Evolutionary conservation across 2,888 invertebrate genomes (phyloP), one percentile per base, ranked within the genome.

Genomic region (Eupelmus urozonus): DNA sequence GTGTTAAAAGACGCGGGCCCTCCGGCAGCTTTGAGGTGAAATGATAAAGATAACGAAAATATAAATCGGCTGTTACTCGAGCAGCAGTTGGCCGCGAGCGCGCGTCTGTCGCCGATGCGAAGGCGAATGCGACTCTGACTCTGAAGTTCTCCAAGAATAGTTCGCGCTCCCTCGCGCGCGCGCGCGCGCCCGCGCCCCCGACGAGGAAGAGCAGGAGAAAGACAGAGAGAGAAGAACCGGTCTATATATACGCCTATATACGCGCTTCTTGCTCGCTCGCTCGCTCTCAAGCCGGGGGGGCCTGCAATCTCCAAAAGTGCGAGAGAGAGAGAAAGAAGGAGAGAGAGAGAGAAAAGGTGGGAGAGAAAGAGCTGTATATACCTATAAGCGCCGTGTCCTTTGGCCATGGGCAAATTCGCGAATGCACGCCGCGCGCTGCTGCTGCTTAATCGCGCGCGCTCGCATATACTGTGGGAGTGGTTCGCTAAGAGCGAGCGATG

Each of bases 131-230:
- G 84, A 84, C 83, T 87, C 85, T 85, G 86, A 86, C 85, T 45
- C 13, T 86, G 80, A 84, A 85, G 87, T 88, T 86, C 85, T 88
- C 89, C 89, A 86, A 89, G 89, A 89, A 89, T 89, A 89, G 89
- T 88, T 83, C 81, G 84, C 83, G 84, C 57, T 74, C 80, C 74
- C 70, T 72, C 83, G 84, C 84, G 82, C 82, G 82, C 84, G n/a
- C n/a, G n/a, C n/a, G n/a, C n/a, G n/a, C n/a, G n/a, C n/a, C n/a
- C 84, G 82, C 82, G 83, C 84, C 84, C 84, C 81, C 78, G 81
- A 78, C 78, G 81, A 78, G 69, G 79, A 81, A 78, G 62, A 51
- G 76, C 25, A 13, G 55, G 63, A 63, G 72, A 62, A 25, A 57
- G 60, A 34, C 62, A 42, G 42, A 60, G n/a, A 55, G 23, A 40